These are phyloP conservation scores for Teleiodes luculella DNA, from an alignment of 2,888 invertebrate species.

Conservation along the genomic window DNA sequence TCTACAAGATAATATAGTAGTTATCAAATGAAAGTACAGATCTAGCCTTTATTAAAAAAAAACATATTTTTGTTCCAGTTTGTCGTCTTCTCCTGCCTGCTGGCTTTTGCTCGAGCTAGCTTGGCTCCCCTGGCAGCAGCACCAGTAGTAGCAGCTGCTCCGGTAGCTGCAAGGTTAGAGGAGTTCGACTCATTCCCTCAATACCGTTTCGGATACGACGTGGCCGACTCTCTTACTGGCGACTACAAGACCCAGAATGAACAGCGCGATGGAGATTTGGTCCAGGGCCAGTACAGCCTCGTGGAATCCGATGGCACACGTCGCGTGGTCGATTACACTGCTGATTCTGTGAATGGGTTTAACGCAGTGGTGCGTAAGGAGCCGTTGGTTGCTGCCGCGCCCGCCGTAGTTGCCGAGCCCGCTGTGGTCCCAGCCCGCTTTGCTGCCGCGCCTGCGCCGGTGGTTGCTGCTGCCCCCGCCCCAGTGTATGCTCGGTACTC, in stretches of 20 bases:
- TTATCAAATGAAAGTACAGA: no score
- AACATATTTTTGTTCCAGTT: constrained; percentile 39
- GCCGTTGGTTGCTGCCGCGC: constrained; percentile 45
- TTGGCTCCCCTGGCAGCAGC: constrained; percentile 21
- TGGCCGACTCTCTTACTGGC: constrained; percentile 59
- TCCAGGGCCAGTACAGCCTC: constrained; percentile 61
- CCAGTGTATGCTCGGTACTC: constrained; percentile 25
- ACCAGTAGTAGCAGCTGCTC: constrained; percentile 25
- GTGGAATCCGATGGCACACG: constrained; percentile 60
- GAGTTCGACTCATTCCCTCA: constrained; percentile 78
- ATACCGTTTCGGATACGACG: constrained; percentile 69
- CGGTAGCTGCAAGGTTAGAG: constrained; percentile 44
- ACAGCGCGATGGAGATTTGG: constrained; percentile 72
- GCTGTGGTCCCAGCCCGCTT: constrained; percentile 25
- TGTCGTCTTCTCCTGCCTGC: constrained; percentile 53
- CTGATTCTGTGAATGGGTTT: constrained; percentile 61
- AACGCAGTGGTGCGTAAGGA: constrained; percentile 62
- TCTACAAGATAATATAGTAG: no score
- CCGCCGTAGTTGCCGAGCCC: constrained; percentile 37
- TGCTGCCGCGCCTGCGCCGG: constrained; percentile 34
- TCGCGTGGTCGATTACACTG: constrained; percentile 61
- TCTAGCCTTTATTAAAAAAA: no score
- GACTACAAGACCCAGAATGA: constrained; percentile 68
- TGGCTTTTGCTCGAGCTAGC: constrained; percentile 50
- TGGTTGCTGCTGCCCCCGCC: constrained; percentile 32